Percentiles rank a stretch among this genome's conserved stretches.
These are phyloP conservation scores for Sardina pilchardus DNA, from an alignment of 2,113 vertebrate species.

Conservation along the genomic window DNA sequence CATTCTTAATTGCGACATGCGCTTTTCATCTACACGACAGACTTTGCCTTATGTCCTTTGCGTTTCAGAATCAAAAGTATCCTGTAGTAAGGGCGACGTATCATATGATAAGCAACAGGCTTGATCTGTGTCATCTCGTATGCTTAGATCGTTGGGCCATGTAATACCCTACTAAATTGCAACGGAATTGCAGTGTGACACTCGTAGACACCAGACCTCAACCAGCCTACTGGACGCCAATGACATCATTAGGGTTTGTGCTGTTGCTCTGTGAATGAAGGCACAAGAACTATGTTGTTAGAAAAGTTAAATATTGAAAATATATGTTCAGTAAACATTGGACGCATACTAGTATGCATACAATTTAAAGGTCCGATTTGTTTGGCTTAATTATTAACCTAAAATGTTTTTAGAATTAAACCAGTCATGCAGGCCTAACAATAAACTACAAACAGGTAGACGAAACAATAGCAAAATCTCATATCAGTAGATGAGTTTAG, in stretches of 20 bases:
- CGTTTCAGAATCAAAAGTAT: neutral
- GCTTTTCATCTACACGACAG: neutral
- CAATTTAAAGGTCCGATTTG: neutral
- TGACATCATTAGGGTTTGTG: too few species aligned
- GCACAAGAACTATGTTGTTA: too few species aligned
- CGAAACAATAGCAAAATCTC: too few species aligned
- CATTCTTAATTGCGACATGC: neutral
- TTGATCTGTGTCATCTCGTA: neutral
- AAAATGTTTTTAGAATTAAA: too few species aligned
- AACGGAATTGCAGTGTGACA: neutral
- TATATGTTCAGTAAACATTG: neutral
- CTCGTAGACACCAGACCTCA: neutral
- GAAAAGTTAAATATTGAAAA: neutral
- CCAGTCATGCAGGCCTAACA: too few species aligned
- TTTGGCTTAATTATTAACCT: too few species aligned
- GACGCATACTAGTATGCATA: neutral
- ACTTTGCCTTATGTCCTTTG: neutral
- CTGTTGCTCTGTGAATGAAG: too few species aligned
- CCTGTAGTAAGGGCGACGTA: too few species aligned
- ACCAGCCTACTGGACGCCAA: neutral
- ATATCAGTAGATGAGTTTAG: too few species aligned
- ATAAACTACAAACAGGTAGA: too few species aligned
- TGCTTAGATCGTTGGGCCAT: too few species aligned
- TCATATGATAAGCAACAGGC: neutral
- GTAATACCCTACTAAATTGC: neutral